Percentiles rank a stretch among this genome's conserved stretches.
Evolutionary conservation across 2,888 invertebrate genomes (phyloP).

Genomic region (Drosophila neotestacea): DNA sequence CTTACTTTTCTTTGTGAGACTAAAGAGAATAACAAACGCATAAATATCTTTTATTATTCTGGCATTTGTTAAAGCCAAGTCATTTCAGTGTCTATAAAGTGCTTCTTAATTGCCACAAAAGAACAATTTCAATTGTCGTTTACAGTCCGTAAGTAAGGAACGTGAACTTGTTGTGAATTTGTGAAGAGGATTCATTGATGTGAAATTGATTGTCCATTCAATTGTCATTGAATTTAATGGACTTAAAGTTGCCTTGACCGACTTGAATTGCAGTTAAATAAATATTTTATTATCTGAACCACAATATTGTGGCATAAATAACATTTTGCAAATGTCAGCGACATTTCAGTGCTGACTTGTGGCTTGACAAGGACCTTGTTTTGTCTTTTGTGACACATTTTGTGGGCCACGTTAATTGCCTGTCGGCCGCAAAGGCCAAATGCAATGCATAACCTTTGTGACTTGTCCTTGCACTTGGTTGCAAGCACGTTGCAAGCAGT

Average conservation of each 20-base stretch:
- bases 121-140: conserved; percentile 15
- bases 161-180: conserved; percentile 5
- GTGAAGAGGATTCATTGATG: conserved; percentile 6
- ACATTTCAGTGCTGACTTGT: conserved; percentile 15
- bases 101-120: conserved; percentile 19
- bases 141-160: background rate
- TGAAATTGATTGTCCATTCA: conserved; percentile 42
- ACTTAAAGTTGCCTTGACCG: conserved; percentile 45
- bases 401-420: conserved; percentile 44
- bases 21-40: conserved; percentile 15
- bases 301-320: conserved; percentile 5
- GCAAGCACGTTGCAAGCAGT: background rate
- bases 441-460: conserved; percentile 34
- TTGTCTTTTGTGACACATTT: conserved; percentile 65
- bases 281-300: conserved; percentile 10
- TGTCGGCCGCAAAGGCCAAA: conserved; percentile 24
- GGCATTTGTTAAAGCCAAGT: conserved; percentile 16
- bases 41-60: conserved; percentile 20
- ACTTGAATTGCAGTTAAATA: conserved; percentile 19
- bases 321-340: conserved; percentile 59
- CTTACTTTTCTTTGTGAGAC: background rate
- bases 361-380: conserved; percentile 52
- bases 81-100: conserved; percentile 33
- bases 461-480: conserved; percentile 68
- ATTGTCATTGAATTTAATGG: conserved; percentile 21